Evolutionary conservation across 2,113 vertebrate genomes (phyloP), one percentile per base, ranked within the genome.

Genomic region (Rhinolophus sinicus): DNA sequence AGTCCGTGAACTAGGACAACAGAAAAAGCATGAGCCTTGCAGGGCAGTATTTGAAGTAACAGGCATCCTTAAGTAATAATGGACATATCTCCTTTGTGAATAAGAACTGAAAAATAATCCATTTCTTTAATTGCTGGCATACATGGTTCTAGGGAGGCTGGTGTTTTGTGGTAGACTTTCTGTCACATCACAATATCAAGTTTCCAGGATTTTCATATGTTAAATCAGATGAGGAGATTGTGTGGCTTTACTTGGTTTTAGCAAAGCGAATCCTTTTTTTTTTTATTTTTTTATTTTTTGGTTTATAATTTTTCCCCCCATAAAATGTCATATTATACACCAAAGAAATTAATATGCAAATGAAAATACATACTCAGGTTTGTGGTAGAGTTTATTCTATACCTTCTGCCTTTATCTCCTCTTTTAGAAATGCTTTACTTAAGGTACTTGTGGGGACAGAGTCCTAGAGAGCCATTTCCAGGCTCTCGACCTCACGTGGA

Each of bases 11-110:
- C 1, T 8, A 18, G 16, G 52, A 72, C 33, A 81, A 13, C 1
- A 47, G 52, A 12, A 8, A 38, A 38, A 10, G 11, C 26, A 1
- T 4, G 35, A 21, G 18, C 44, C 19, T 16, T 5, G 3, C 7
- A 40, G 18, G 0, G 11, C 2, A 18, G 72, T 2, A 2, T 50
- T 16, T 35, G 40, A 77, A 44, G 64, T 3, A 3, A 15, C 12
- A 13, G 7, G 5, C 0, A 0, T 56, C 65, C 10, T 40, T 72
- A 21, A 4, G 14, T 5, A n/a, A 26, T 13, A 2, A 11, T 0
- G 24, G 52, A 22, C 6, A 3, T 0, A 0, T n/a, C 30, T n/a
- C 33, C 65, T 44, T 28, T 30, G 0, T 13, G 24, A 75, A 26
- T 40, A 21, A 47, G 33, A 54, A 47, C 16, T 58, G 11, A 44